A percentile compares a stretch with the other conserved stretches of the same genome.
Conservation (phyloP, 2,888 invertebrate genomes). For the Cantharis flavilabris region DNA sequence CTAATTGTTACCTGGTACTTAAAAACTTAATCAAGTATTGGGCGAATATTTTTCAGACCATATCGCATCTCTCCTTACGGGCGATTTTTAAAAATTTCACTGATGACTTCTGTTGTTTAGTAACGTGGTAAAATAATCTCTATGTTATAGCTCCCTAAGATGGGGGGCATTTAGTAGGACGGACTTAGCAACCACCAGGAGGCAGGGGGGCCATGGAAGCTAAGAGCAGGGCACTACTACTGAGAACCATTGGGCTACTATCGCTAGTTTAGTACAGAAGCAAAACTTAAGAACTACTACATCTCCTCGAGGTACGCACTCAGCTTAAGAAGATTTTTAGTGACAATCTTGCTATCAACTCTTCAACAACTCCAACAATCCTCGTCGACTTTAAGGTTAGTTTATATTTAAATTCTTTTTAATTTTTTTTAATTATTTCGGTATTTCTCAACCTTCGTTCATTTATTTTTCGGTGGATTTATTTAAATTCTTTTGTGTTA, state of each 20-base stretch:
- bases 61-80: constrained; percentile 21
- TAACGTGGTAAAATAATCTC: constrained; percentile 44
- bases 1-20: constrained; percentile 18
- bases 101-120: constrained; percentile 50
- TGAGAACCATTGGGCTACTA: constrained; percentile 56
- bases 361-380: not conserved
- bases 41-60: constrained; percentile 11
- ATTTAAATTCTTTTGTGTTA: not conserved
- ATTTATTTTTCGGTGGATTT: not conserved
- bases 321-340: constrained; percentile 13
- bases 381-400: constrained; percentile 3
- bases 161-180: constrained; percentile 47
- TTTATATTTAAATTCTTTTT: not conserved
- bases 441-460: not conserved
- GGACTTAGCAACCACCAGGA: constrained; percentile 45
- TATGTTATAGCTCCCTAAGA: constrained; percentile 46
- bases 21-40: constrained; percentile 25
- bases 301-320: constrained; percentile 29
- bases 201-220: constrained; percentile 48
- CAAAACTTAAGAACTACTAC: constrained; percentile 41
- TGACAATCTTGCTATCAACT: not conserved
- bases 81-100: constrained; percentile 28
- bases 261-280: constrained; percentile 56
- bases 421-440: not conserved
- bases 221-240: constrained; percentile 55